Conservation (phyloP, 2,113 vertebrate genomes). For the Macaca fascicularis region T2T-MFA8v1.1 NC_088378.1:147829501-147830000, state of each 20-base stretch:
- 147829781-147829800: background rate
- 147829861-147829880: background rate
- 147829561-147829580: conserved; percentile 81
- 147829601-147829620: too few relatives aligned
- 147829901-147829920: background rate
- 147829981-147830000: background rate
- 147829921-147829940: background rate
- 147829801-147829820: background rate
- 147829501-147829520: conserved; percentile 71
- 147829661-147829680: background rate
- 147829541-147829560: conserved; percentile 84
- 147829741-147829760: background rate
- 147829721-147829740: background rate
- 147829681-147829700: background rate
- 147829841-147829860: background rate
- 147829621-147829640: background rate
- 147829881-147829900: background rate
- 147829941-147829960: background rate
- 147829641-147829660: background rate
- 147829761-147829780: background rate
- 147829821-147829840: background rate
- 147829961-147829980: background rate
- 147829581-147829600: conserved; percentile 82
- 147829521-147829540: conserved; percentile 87
- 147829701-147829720: background rate